Percentiles rank a stretch among this genome's conserved stretches.
phyloP scores from a whole-genome alignment of 2,113 vertebrate genomes.

The Aspiorhynchus laticeps region DNA sequence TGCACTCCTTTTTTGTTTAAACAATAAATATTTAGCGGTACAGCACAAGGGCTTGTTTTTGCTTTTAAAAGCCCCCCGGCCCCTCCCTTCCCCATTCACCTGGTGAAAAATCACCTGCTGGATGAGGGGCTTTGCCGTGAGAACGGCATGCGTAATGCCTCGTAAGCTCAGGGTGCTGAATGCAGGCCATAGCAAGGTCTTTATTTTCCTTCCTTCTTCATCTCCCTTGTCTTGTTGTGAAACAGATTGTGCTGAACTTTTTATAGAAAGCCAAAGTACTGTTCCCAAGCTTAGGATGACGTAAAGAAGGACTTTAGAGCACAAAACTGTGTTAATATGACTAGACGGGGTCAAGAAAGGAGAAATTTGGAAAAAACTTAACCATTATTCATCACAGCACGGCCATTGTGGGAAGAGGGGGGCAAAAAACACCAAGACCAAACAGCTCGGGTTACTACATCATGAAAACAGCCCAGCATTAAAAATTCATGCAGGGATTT shows the following conservation, averaged over 20 bases:
- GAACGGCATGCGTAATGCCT: conserved; percentile 60
- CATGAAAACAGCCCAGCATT: conserved; percentile 74
- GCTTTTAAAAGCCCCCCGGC: conserved; percentile 64
- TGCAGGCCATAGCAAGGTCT: not conserved
- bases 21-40: conserved; percentile 72
- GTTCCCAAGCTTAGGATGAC: conserved; percentile 36
- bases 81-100: conserved; percentile 69
- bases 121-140: conserved; percentile 49
- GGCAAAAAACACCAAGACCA: conserved; percentile 66
- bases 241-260: not conserved
- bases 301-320: conserved; percentile 48
- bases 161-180: not conserved
- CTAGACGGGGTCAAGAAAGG: conserved; percentile 21
- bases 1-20: conserved; percentile 63
- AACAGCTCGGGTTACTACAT: conserved; percentile 71
- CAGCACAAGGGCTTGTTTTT: conserved; percentile 70
- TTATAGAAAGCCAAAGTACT: not conserved
- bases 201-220: not conserved
- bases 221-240: not conserved
- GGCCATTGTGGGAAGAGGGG: conserved; percentile 67
- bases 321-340: conserved; percentile 40
- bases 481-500: conserved; percentile 70
- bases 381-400: conserved; percentile 71
- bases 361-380: conserved; percentile 55
- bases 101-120: conserved; percentile 83